phyloP scores from a whole-genome alignment of 2,888 invertebrate genomes.

The Pimpla rufipes region DNA sequence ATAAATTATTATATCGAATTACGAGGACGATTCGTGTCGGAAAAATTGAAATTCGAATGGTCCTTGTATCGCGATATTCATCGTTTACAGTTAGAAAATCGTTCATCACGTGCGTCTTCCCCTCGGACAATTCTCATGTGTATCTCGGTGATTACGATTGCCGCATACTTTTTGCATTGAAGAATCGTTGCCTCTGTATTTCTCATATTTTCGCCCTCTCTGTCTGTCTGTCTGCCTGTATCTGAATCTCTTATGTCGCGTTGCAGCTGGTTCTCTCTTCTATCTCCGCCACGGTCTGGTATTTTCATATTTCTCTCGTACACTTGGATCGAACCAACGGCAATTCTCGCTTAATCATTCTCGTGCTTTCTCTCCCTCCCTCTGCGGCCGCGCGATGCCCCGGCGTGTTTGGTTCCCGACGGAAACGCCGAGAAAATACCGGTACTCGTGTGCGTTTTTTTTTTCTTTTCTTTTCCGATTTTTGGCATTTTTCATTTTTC shows the following conservation, averaged over 20 bases:
- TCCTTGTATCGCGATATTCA: conserved; percentile 6
- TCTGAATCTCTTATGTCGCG: conserved; percentile 52
- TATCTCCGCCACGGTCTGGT: conserved; percentile 40
- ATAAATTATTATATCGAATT: conserved; percentile 1
- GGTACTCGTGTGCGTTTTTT: neutral
- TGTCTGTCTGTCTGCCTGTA: conserved; percentile 48
- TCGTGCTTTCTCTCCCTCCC: conserved; percentile 23
- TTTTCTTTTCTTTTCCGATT: neutral
- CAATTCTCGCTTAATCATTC: neutral
- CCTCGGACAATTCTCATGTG: conserved; percentile 43
- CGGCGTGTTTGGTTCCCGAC: neutral
- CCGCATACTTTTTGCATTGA: conserved; percentile 61
- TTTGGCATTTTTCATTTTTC: neutral
- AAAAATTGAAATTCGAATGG: neutral
- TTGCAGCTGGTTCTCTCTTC: conserved; percentile 35
- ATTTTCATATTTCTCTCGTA: conserved; percentile 21
- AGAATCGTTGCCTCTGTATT: conserved; percentile 19
- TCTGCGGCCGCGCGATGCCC: too few species aligned
- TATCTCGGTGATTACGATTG: conserved; percentile 58
- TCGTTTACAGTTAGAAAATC: conserved; percentile 6
- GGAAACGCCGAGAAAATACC: neutral
- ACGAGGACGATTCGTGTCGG: conserved; percentile 19
- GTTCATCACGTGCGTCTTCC: conserved; percentile 10
- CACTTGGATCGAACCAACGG: neutral
- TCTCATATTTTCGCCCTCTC: conserved; percentile 52